Conservation (phyloP, 2,113 vertebrate genomes). For the Silurus asotus region DNA sequence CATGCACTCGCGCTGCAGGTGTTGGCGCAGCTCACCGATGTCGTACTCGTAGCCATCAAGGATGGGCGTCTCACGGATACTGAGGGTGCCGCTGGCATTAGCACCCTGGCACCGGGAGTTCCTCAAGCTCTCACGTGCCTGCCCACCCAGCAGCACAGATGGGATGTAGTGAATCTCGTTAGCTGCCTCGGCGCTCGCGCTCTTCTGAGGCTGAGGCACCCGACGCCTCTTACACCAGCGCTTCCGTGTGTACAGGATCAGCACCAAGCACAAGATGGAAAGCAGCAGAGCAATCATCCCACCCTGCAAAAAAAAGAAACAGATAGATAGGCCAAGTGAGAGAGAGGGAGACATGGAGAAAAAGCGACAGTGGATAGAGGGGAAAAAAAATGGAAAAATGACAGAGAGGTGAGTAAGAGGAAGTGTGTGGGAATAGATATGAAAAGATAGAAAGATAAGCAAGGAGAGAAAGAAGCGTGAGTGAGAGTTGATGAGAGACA, state of each 20-base stretch:
- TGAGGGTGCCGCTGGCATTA: slow-evolving; percentile 93
- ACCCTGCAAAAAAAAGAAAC: slow-evolving; percentile 72
- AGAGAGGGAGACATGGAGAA: neutral
- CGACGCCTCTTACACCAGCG: slow-evolving; percentile 97
- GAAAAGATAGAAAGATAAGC: neutral
- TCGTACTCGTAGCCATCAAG: slow-evolving; percentile 97
- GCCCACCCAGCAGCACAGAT: slow-evolving; percentile 92
- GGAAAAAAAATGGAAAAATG: too few relatives aligned
- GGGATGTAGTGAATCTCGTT: slow-evolving; percentile 99
- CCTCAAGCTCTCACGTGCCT: slow-evolving; percentile 92
- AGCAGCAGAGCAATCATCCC: slow-evolving; percentile 97
- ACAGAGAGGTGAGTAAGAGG: neutral
- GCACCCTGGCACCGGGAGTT: slow-evolving; percentile 93
- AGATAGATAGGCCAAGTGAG: neutral
- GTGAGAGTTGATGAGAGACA: neutral
- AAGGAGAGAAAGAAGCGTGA: neutral
- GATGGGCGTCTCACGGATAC: slow-evolving; percentile 96
- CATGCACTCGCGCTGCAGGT: slow-evolving; percentile 97
- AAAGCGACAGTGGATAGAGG: neutral
- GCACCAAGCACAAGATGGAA: slow-evolving; percentile 93
- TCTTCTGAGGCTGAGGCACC: slow-evolving; percentile 97
- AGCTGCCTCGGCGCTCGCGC: slow-evolving; percentile 93
- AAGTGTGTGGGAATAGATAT: neutral
- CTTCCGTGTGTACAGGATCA: slow-evolving; percentile 94
- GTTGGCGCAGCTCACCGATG: slow-evolving; percentile 94